Base-by-base conservation (phyloP, 2,113 vertebrate species). In the Corythoichthys haematopterus region DNA sequence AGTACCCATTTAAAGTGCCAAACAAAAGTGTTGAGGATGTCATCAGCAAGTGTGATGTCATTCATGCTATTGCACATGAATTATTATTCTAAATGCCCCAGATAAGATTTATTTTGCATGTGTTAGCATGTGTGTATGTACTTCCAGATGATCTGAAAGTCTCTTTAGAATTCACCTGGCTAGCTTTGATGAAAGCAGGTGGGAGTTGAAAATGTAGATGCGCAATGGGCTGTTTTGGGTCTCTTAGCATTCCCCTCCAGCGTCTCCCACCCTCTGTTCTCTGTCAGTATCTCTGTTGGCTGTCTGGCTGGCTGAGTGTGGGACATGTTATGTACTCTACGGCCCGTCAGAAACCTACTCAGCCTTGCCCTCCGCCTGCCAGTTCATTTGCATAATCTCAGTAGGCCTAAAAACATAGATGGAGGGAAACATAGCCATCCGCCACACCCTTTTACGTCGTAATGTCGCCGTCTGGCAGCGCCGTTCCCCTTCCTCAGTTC, bases 331-430 rank as follows among this genome's bases (percentile, higher is more conserved):
- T 92, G 89, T 89, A 89, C 85, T 92, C 87, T 88, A 91, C 84
- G 88, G 90, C 88, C 91, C 90, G 90, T 93, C 92, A 92, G 90
- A 89, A 89, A 88, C 90, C 89, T 91, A 89, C 88, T 92, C 92
- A 93, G 86, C 91, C 92, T 91, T 93, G 90, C 84, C 88, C 88
- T 87, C 79, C 75, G 81, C 77, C 89, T 91, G 90, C 91, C 85
- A 87, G 88, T 88, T 84, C 84, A 92, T 93, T 93, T 92, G 88
- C 92, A 93, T 93, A 92, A 90, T 88, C 84, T 89, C 84, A 69
- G 87, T 87, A 81, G 76, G 83, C 83, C 82, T 86, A 80, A 90
- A 85, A 87, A 85, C 83, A 86, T 78, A 85, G 78, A 80, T 56
- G 6, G 73, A 83, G 68, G 69, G 40, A 28, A 62, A 62, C 43